Conservation (phyloP, 2,888 invertebrate genomes). For the Drosophila infuscata region DNA sequence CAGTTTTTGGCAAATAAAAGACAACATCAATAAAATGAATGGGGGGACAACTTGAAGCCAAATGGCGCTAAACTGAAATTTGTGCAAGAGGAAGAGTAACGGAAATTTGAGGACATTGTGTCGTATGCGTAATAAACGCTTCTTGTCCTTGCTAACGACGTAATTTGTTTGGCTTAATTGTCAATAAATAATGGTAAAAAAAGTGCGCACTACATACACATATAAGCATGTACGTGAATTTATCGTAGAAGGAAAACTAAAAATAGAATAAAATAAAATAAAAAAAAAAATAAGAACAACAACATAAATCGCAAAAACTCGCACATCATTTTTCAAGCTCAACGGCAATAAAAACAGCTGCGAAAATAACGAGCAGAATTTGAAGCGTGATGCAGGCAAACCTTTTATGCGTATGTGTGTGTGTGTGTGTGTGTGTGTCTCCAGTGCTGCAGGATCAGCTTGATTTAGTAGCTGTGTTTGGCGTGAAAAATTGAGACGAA, state of each 20-base stretch:
- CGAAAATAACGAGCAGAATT: conserved; percentile 60
- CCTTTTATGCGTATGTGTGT: conserved; percentile 30
- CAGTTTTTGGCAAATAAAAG: conserved; percentile 5
- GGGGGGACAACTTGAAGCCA: background rate
- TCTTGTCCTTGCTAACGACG: conserved; percentile 55
- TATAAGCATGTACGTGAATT: conserved; percentile 4
- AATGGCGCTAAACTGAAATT: background rate
- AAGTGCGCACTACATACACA: conserved; percentile 40
- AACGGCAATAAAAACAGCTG: conserved; percentile 68
- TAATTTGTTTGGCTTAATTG: conserved; percentile 74
- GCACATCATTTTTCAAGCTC: conserved; percentile 78
- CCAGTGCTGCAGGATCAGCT: conserved; percentile 4
- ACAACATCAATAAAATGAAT: background rate
- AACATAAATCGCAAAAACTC: conserved; percentile 51
- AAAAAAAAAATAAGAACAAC: background rate
- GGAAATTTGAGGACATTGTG: conserved; percentile 18
- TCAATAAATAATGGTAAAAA: conserved; percentile 69
- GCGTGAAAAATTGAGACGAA: too few species aligned
- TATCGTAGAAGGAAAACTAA: conserved; percentile 17
- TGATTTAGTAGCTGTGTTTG: background rate
- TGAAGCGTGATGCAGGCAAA: conserved; percentile 53
- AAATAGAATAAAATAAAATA: background rate
- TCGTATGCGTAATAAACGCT: conserved; percentile 66
- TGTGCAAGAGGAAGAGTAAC: background rate
- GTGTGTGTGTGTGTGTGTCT: conserved; percentile 9